Evolutionary conservation across 2,113 vertebrate species (phyloP), one percentile per base, ranked within the genome.

Genomic region (Eulacestoma nigropectus): DNA sequence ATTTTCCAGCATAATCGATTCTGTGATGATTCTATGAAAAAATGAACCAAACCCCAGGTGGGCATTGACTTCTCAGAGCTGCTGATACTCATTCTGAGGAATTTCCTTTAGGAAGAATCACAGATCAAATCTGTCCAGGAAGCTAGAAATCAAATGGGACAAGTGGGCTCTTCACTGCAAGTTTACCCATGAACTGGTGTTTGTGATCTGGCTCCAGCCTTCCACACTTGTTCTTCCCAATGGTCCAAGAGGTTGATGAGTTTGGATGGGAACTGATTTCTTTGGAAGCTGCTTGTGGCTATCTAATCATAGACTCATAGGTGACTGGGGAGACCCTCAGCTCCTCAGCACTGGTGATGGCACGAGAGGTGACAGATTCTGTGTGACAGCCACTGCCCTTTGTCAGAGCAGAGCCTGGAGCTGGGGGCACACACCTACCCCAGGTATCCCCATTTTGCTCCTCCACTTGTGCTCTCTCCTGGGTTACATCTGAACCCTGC

Each of bases 221-320:
- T 50, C 32, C n/a, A n/a, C 16, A n/a, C 18, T 4, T 7, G 3
- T 39, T 46, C 33, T 29, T 56, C 0, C 0, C 14, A 13, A 1
- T 10, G 4, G 13, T 21, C 32, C 4, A 14, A 25, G 42, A 7
- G 25, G 25, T 50, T 39, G 25, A 68, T 25, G 16, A 17, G 49
- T 37, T 81, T 70, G 56, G 56, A 37, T 19, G 33, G 11, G n/a
- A 94, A 47, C 8, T 20, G 33, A 29, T 41, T 56, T 52, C 23
- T 82, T n/a, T 32, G 26, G 32, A 42, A 59, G 55, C 30, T 16
- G 6, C 17, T 53, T 41, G 8, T 9, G 32, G 25, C 33, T 68
- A 7, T 20, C 11, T 10, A 74, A 33, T 74, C 18, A 50, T 1
- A 57, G 35, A 35, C 25, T 79, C 18, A 8, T 8, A 47, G 44